These are phyloP conservation scores for Euphydryas editha DNA, from an alignment of 2,888 invertebrate species.

Conservation along the genomic window DNA sequence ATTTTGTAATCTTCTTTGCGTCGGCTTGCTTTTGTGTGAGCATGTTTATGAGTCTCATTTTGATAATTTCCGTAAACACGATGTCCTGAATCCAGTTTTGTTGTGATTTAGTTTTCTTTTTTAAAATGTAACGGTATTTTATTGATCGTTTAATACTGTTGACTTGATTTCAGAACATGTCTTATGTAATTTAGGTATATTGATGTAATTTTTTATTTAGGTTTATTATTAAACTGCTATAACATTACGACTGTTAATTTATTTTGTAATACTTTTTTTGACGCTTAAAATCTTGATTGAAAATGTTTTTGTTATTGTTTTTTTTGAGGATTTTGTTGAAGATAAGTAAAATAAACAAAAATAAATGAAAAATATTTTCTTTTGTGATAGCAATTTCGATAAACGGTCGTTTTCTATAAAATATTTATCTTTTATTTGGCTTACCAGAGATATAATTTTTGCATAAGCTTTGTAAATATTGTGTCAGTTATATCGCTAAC, in stretches of 20 bases:
- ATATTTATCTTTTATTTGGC: too few species aligned
- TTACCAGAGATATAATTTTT: too few species aligned
- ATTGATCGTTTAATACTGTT: slow-evolving; percentile 4
- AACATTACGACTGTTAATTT: not conserved
- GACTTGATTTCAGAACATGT: not conserved
- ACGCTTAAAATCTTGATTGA: not conserved
- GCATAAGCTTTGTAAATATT: too few species aligned
- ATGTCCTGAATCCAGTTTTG: slow-evolving; percentile 15
- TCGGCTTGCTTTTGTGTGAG: not conserved
- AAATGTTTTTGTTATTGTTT: not conserved
- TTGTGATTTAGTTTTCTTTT: slow-evolving; percentile 14
- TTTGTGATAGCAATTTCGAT: too few species aligned
- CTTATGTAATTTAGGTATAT: not conserved
- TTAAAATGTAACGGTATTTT: slow-evolving; percentile 2
- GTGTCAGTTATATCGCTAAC: too few species aligned
- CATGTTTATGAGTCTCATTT: slow-evolving; percentile 11
- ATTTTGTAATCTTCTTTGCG: slow-evolving; percentile 7
- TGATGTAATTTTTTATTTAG: not conserved
- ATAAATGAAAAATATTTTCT: too few species aligned
- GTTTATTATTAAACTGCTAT: slow-evolving; percentile 4
- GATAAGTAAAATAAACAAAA: too few species aligned
- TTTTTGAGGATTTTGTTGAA: not conserved
- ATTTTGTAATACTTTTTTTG: not conserved
- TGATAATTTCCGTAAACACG: slow-evolving; percentile 10
- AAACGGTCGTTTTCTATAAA: too few species aligned